A percentile compares a stretch with the other conserved stretches of the same genome.
Conservation (phyloP, 2,797 vertebrate species). For the Mormyrops attenuatus region DNA sequence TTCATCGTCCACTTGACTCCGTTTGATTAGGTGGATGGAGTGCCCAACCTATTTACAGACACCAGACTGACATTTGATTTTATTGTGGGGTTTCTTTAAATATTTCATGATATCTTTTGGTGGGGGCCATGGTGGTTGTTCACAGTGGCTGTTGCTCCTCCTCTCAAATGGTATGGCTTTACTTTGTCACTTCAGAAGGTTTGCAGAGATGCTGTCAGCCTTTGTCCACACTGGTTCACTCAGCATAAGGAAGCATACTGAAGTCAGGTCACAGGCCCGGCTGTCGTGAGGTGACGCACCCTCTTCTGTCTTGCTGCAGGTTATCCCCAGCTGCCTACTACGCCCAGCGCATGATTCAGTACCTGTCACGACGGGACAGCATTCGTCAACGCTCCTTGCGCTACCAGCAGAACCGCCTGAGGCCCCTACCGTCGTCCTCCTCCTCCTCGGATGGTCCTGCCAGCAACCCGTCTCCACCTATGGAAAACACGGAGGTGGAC, state of each 20-base stretch:
- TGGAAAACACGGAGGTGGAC: conserved; percentile 88
- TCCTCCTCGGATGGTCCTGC: conserved; percentile 77
- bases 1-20: not conserved
- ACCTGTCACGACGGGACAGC: conserved; percentile 92
- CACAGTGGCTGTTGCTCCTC: not conserved
- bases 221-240: not conserved
- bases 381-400: conserved; percentile 95
- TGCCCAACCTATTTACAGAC: not conserved
- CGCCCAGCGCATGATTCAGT: conserved; percentile 99
- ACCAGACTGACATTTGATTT: not conserved
- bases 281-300: not conserved
- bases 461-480: conserved; percentile 68
- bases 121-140: not conserved
- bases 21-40: not conserved
- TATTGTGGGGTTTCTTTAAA: not conserved
- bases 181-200: not conserved
- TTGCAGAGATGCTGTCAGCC: not conserved
- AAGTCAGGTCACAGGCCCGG: not conserved
- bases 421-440: conserved; percentile 71
- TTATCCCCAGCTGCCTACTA: conserved; percentile 97
- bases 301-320: conserved; percentile 51
- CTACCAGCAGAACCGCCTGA: conserved; percentile 90
- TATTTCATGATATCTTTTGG: not conserved
- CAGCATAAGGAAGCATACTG: not conserved
- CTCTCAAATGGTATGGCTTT: not conserved